Base-by-base conservation (phyloP, 1,140 invertebrate genomes). In the Brachionus plicatilis region DNA sequence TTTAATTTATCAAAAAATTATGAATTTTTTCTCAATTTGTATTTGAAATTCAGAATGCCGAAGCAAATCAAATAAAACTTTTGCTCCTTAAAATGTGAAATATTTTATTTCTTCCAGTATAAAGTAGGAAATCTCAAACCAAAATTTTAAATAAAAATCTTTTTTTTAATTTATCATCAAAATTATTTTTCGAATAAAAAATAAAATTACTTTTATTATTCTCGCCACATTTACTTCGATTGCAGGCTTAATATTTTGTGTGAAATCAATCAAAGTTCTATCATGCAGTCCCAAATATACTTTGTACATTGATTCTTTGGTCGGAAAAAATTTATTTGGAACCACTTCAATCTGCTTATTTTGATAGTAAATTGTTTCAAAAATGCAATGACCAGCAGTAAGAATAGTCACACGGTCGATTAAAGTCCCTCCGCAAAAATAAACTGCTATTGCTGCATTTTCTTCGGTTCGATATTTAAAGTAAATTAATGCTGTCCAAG, bases 331-430 rank as follows among this genome's bases (percentile, higher is more conserved):
- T 33, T 76, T 47, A 27, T 76, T 76, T 12, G 45, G 72, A 20
- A 50, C 72, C 14, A 76, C 72, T 24, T 47, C 20, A 12, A 76
- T 27, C 33, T 27, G n/a, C 14, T 27, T 24, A 47, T 76, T 27
- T 53, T 50, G n/a, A 9, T 12, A 20, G 24, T 20, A 14, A 76
- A 76, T 27, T 24, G 20, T 41, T 9, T 68, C 50, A 17, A 86
- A 85, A 5, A 88, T 83, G 88, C 95, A 95, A 86, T 93, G 92
- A 60, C 94, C 94, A 2, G 94, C 92, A 1, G 94, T 95, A 1
- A 94, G 86, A 8, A 95, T 92, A 12, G 93, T 93, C 86, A 93
- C 91, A 6, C 91, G 90, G 76, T 92, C 90, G 66, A 95, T 92
- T 66, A 95, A 92, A 4, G 92, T 93, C 65, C 93, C 94, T 11